These are phyloP conservation scores for Numenius arquata DNA, from an alignment of 2,113 vertebrate genomes.

Conservation along the genomic window DNA sequence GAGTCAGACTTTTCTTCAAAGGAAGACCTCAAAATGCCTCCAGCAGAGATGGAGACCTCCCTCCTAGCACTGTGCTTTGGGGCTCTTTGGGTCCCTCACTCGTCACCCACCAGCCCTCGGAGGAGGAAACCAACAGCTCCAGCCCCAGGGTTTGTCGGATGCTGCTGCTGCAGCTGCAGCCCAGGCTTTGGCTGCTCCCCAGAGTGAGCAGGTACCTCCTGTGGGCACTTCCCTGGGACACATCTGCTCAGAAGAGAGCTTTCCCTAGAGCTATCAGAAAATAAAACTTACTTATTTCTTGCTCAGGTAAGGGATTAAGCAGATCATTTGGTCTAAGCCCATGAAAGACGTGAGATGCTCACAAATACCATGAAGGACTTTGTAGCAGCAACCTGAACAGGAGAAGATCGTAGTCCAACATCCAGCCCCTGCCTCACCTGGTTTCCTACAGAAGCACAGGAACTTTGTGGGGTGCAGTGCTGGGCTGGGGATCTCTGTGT, in stretches of 20 bases:
- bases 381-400: too few species aligned
- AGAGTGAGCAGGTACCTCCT: not conserved
- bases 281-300: not conserved
- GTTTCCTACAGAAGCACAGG: not conserved
- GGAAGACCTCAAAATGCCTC: not conserved
- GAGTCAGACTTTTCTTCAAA: not conserved
- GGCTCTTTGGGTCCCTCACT: not conserved
- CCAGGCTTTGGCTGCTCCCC: not conserved
- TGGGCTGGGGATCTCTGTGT: not conserved
- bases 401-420: not conserved
- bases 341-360: not conserved
- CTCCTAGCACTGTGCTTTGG: not conserved
- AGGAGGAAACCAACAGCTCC: not conserved
- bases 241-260: not conserved
- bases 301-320: not conserved
- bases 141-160: not conserved
- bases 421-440: not conserved
- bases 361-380: not conserved
- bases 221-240: not conserved
- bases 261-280: not conserved
- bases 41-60: not conserved
- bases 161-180: not conserved
- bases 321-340: not conserved
- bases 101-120: not conserved
- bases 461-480: not conserved